Percentiles rank a stretch among this genome's conserved stretches.
These are phyloP conservation scores for Ciconia maguari DNA, from an alignment of 2,113 vertebrate genomes.

Conservation along the genomic window DNA sequence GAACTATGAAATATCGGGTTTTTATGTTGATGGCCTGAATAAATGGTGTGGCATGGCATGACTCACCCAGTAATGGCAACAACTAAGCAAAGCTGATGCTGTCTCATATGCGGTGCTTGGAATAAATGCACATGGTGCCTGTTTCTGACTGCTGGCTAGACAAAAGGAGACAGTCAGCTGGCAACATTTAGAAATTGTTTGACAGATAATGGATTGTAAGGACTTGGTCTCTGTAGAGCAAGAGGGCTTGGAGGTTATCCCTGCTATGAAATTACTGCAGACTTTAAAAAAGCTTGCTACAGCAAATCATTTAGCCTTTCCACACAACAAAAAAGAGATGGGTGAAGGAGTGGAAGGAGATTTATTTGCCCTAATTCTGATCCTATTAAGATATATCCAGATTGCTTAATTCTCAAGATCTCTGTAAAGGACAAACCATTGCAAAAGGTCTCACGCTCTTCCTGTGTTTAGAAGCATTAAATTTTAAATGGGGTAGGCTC, in stretches of 20 bases:
- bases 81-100: neutral
- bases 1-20: neutral
- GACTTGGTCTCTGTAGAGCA: neutral
- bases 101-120: neutral
- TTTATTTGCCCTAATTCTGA: neutral
- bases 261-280: neutral
- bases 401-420: neutral
- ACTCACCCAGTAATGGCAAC: neutral
- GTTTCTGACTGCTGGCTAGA: neutral
- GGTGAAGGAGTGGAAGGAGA: neutral
- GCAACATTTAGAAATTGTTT: neutral
- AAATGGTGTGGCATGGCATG: neutral
- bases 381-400: neutral
- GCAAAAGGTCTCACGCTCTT: neutral
- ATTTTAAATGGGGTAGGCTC: neutral
- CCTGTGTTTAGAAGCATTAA: neutral
- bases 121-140: neutral
- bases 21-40: neutral
- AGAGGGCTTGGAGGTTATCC: conserved; percentile 10
- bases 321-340: neutral
- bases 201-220: neutral
- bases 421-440: neutral
- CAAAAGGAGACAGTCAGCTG: neutral
- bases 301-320: neutral
- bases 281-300: neutral